A percentile compares a stretch with the other conserved stretches of the same genome.
Conservation (phyloP, 2,113 vertebrate genomes). For the Galemys pyrenaicus region DNA sequence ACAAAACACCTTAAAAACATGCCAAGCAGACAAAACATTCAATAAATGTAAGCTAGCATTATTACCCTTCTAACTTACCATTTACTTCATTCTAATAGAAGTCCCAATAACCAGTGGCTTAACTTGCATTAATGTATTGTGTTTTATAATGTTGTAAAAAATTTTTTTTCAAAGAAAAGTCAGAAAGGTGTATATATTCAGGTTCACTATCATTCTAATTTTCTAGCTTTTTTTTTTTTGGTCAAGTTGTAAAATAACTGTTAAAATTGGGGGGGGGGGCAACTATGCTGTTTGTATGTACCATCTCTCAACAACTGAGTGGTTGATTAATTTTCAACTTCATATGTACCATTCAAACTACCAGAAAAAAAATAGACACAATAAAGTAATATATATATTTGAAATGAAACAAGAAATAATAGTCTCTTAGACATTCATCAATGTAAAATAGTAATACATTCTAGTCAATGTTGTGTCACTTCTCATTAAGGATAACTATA, state of each 20-base stretch:
- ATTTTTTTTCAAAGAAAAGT: neutral
- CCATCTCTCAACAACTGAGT: conserved; percentile 53
- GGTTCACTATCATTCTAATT: conserved; percentile 37
- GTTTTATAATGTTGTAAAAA: neutral
- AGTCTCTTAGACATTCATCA: conserved; percentile 74
- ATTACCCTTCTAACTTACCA: neutral
- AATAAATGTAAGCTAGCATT: neutral
- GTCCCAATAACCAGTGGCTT: neutral
- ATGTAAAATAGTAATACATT: conserved; percentile 77
- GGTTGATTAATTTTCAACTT: conserved; percentile 68
- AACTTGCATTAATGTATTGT: neutral
- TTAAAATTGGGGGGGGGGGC: conserved; percentile 61
- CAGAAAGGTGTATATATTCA: conserved; percentile 42
- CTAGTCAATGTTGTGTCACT: conserved; percentile 75
- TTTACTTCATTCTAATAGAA: neutral
- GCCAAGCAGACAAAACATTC: neutral
- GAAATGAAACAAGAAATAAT: conserved; percentile 69
- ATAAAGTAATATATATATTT: conserved; percentile 70
- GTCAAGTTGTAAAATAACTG: conserved; percentile 56
- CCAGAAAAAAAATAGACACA: conserved; percentile 57
- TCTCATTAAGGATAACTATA: conserved; percentile 69
- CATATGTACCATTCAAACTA: conserved; percentile 63
- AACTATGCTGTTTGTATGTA: conserved; percentile 48
- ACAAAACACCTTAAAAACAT: neutral
- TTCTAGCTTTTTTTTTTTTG: conserved; percentile 38